Evolutionary conservation across 2,113 vertebrate genomes (phyloP), one percentile per base, ranked within the genome.

Genomic region (Equus przewalskii): DNA sequence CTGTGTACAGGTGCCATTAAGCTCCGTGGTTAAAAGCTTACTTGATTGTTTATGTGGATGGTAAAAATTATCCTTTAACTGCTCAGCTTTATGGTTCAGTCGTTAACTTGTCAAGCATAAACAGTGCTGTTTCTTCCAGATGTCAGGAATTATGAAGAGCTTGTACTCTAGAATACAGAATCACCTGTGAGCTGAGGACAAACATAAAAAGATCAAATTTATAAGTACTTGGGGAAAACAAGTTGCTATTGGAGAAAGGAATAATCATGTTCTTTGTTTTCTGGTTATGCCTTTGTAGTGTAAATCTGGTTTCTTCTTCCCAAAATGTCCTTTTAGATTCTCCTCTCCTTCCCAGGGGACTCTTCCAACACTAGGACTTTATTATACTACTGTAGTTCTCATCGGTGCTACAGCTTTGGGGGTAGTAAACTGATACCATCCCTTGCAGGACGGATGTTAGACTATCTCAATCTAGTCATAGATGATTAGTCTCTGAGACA

Each of bases 61-160:
- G 33, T 87, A 80, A 96, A 96, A 89, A 95, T 82, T 91, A 73
- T 41, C 46, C 69, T 94, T 92, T 91, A 94, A 84, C 62, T 56
- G 51, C 19, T 80, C 36, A 28, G 83, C 62, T 89, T 94, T 97
- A 62, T 85, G 22, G 80, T 73, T 80, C 30, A 76, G 56, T 36
- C 85, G 95, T 87, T 94, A 90, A 78, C 72, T 90, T 95, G 69
- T 87, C 75, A 80, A 41, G 51, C 28, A 86, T 65, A 92, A 87
- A 26, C 51, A 92, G 14, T 80, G 41, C 65, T 94, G 21, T 95
- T 93, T 89, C 70, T 92, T 2, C 24, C 28, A 83, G 46, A 44
- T 67, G 4, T 91, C 33, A 56, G 67, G 46, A 91, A 85, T 85
- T 78, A 30, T 60, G 44, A 93, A 64, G 49, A 94, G 33, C 91